These are phyloP conservation scores for Simalia tracyae DNA, from an alignment of 2,797 vertebrate species.

Conservation along the genomic window DNA sequence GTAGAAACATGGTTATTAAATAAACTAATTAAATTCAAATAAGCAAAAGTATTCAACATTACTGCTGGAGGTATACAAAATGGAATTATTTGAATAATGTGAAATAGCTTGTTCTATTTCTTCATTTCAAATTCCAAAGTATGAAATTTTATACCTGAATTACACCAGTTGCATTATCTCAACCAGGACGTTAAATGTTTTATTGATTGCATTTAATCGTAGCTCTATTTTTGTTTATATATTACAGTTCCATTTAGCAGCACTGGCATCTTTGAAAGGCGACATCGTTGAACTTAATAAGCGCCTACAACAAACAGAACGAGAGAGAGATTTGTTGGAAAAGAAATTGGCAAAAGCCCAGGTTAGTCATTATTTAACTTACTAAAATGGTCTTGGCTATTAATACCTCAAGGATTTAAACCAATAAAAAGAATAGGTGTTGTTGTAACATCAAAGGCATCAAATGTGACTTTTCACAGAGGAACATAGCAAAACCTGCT, in stretches of 20 bases:
- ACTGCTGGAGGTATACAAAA: not conserved
- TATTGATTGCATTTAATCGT: constrained; percentile 41
- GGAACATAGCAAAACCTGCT: not conserved
- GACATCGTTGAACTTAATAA: constrained; percentile 85
- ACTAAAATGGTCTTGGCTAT: not conserved
- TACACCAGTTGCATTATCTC: not conserved
- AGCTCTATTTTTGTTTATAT: constrained; percentile 38
- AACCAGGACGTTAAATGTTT: not conserved
- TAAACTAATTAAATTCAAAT: not conserved
- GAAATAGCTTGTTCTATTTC: not conserved
- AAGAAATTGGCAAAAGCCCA: constrained; percentile 86
- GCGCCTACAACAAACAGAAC: constrained; percentile 83
- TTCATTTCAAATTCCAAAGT: not conserved
- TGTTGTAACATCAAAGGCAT: not conserved
- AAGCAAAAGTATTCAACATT: not conserved
- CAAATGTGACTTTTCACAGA: not conserved
- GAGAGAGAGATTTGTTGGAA: constrained; percentile 82
- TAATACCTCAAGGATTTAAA: constrained; percentile 7
- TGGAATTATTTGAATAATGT: not conserved
- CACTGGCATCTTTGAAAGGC: constrained; percentile 85
- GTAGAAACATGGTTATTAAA: not conserved
- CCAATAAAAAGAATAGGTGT: not conserved
- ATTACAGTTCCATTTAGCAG: constrained; percentile 82
- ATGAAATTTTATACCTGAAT: not conserved
- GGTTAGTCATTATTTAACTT: constrained; percentile 67